Conservation (phyloP, 2,113 vertebrate species). For the Excalfactoria chinensis region DNA sequence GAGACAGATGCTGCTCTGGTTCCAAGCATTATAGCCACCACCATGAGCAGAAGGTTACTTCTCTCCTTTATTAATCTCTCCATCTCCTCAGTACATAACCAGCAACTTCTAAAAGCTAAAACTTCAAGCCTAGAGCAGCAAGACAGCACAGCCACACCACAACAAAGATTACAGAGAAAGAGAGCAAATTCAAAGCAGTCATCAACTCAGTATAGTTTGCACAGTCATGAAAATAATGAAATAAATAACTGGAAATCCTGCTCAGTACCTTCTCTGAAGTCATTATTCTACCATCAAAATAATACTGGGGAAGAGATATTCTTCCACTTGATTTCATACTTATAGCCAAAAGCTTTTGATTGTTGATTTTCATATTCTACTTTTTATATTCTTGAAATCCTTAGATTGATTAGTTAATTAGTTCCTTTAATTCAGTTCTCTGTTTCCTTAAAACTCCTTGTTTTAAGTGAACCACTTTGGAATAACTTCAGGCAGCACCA, state of each 20-base stretch:
- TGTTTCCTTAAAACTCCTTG: neutral
- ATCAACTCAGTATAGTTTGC: neutral
- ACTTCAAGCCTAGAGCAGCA: neutral
- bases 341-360: neutral
- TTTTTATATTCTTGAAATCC: neutral
- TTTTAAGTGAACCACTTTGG: neutral
- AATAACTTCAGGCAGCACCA: neutral
- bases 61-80: neutral
- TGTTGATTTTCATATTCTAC: neutral
- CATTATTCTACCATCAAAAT: neutral
- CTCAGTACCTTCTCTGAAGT: neutral
- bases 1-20: neutral
- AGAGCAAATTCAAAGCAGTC: neutral
- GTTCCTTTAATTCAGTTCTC: neutral
- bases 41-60: neutral
- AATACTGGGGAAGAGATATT: accelerated
- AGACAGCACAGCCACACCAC: neutral
- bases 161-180: neutral
- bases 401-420: neutral
- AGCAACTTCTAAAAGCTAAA: neutral
- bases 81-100: neutral
- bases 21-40: neutral
- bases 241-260: neutral
- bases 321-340: neutral
- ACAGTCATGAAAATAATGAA: neutral